Evolutionary conservation across 2,113 vertebrate species (phyloP).

Genomic region (Chelonoidis abingdonii): DNA sequence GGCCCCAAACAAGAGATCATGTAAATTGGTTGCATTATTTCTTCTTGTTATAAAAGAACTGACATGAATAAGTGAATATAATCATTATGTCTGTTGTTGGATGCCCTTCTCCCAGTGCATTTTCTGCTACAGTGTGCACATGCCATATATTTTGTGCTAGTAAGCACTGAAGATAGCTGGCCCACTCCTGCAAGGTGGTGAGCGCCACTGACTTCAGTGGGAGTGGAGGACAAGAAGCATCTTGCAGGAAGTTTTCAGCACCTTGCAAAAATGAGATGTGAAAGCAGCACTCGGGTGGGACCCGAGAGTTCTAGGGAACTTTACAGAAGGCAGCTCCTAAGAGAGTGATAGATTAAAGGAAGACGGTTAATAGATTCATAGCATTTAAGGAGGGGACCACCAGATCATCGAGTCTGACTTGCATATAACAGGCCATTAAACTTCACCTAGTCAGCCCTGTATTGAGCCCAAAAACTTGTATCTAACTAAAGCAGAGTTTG

Average conservation of each 20-base stretch:
- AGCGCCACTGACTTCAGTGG: background rate
- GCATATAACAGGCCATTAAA: fast-evolving
- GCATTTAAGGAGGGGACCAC: background rate
- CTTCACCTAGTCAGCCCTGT: background rate
- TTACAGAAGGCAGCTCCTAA: background rate
- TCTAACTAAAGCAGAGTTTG: background rate
- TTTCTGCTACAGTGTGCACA: background rate
- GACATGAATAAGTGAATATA: background rate
- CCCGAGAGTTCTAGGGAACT: background rate
- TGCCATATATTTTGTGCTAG: background rate
- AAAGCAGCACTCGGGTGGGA: background rate
- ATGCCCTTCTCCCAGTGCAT: background rate
- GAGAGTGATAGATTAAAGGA: background rate
- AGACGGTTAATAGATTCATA: background rate
- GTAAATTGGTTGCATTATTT: conserved; percentile 1
- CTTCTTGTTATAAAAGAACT: background rate
- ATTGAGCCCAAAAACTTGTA: fast-evolving
- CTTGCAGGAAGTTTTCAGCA: background rate
- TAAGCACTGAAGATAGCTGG: background rate
- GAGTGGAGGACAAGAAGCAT: fast-evolving
- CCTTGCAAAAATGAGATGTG: background rate
- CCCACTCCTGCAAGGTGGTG: background rate
- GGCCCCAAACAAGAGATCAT: background rate
- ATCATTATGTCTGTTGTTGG: background rate
- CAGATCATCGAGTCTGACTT: background rate